Conservation (phyloP, 2,888 invertebrate genomes). For the Melinopterus prodromus region DNA sequence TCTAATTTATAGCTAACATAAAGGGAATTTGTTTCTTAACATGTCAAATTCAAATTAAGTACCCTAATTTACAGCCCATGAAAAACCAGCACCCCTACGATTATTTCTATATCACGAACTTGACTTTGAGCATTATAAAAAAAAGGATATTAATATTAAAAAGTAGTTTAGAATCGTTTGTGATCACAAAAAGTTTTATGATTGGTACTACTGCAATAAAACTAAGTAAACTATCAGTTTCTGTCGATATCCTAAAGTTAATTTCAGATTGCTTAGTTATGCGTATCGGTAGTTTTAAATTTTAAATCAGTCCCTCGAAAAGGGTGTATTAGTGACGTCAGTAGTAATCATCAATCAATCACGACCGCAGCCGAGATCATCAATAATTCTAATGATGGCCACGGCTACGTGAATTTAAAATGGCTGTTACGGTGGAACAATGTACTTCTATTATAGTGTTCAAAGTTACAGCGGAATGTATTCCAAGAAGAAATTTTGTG, state of each 20-base stretch:
- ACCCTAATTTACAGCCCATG: background rate
- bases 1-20: background rate
- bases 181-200: background rate
- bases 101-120: background rate
- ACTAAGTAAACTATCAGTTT: no score
- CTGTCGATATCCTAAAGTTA: background rate
- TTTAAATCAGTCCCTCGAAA: background rate
- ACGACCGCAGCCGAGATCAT: conserved; percentile 55
- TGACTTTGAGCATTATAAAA: no score
- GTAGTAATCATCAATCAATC: conserved; percentile 58
- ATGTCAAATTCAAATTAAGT: background rate
- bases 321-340: conserved; percentile 44
- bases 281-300: background rate
- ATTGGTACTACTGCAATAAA: no score
- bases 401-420: conserved; percentile 57
- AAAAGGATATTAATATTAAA: no score
- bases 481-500: conserved; percentile 42
- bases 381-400: conserved; percentile 59
- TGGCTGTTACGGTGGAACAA: conserved; percentile 59
- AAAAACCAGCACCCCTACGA: background rate
- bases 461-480: conserved; percentile 48
- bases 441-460: conserved; percentile 55
- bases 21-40: background rate
- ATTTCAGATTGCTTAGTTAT: background rate
- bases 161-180: no score